Evolutionary conservation across 2,888 invertebrate species (phyloP), one percentile per base, ranked within the genome.

Genomic region (Limnephilus rhombicus): DNA sequence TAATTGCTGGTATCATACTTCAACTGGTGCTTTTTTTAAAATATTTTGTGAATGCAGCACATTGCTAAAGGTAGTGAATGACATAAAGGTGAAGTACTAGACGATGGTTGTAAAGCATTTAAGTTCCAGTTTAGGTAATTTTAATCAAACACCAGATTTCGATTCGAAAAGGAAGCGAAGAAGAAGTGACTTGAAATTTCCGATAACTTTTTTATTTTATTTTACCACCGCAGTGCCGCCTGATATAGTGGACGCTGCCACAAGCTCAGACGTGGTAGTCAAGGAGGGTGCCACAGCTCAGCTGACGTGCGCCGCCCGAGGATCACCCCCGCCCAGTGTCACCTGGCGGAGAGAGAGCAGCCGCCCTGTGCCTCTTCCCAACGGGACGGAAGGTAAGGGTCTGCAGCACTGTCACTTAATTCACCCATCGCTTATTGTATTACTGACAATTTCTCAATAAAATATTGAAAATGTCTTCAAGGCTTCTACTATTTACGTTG

Each of bases 301-400:
- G 0, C 96, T 98, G 24, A 96, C 97, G 11, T 98, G 98, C 94
- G 97, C 97, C 29, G 98, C 98, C 0, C 98, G 97, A 0, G 98
- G 98, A 12, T 98, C 98, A 85, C 98, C 98, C 0, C 95, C 96
- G 4, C 98, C 98, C 0, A 97, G 96, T 90, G 98, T 98, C 94
- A 97, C 97, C 18, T 98, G 98, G 98, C 96, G 98, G 93, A 96
- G 98, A 90, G 98, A 98, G 94, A 98, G 98, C 94, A 97, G 97
- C 15, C 96, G 96, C 85, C 96, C 96, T 91, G 97, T 97, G 94
- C 95, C 95, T 93, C 95, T 96, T 24, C 94, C 96, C 90, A 96
- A 96, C 89, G 94, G 95, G 49, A 96, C 96, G 2, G 94, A 95
- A 92, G 95, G 96, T 96, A 94, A 94, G 86, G 11, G n/a, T 9